Evolutionary conservation across 2,888 invertebrate species (phyloP), one percentile per base, ranked within the genome.

Genomic region (Agonopterix heracliana): DNA sequence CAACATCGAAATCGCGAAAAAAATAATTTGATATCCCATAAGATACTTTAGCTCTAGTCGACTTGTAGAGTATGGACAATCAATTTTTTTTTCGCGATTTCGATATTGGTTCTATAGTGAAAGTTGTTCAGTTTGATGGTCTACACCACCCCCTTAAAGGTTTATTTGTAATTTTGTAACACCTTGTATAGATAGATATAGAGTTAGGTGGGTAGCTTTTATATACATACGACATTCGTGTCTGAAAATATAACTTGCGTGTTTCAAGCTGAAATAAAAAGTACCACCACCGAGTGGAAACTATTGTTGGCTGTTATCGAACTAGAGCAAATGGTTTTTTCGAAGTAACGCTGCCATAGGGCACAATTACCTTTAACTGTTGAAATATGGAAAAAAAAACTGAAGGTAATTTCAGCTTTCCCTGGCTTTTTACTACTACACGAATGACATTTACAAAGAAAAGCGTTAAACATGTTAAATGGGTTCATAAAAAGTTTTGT

Each of bases 301-400:
- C 60, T 64, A 66, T 64, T 70, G 68, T 66, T 68, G 54, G 52
- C 54, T 53, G 57, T 70, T 77, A 76, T 73, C 68, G 69, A 74
- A 73, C 60, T 73, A 60, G 70, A 70, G 64, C 70, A 63, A 67
- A 26, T 26, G 64, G 41, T 40, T 43, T 44, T 49, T 50, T 45
- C 43, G 47, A 14, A 46, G 45, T 41, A 48, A 48, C 41, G 17
- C 26, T 13, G 10, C 38, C 10, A 38, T 38, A 26, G n/a, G 38
- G 38, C 10, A 45, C 42, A 38, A 38, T 38, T 38, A 38, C 38
- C 38, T 38, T n/a, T n/a, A 3, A 38, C 38, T n/a, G 9, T 38
- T 38, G 38, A 38, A 38, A 38, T 26, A 38, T 38, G n/a, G n/a
- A 38, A 38, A 35, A 45, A 45, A 36, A 35, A 47, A 48, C 17